phyloP scores from a whole-genome alignment of 2,888 invertebrate genomes.

The Eudasyphora cyanicolor region DNA sequence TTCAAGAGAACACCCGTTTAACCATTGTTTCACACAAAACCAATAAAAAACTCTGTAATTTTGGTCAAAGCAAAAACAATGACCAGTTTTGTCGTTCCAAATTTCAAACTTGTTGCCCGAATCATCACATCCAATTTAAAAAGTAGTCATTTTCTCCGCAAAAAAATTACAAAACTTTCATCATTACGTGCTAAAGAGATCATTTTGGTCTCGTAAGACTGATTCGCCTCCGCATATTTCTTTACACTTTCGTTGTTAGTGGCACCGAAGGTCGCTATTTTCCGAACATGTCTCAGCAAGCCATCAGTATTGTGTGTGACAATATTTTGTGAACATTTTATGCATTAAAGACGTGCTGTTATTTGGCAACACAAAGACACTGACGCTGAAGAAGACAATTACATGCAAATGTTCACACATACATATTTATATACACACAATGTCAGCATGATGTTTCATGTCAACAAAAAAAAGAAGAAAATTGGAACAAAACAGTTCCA shows the following conservation, averaged over 20 bases:
- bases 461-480: conserved; percentile 24
- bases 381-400: background rate
- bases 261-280: no score
- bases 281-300: background rate
- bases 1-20: no score
- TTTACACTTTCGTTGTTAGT: no score
- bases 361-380: conserved; percentile 44
- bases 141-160: background rate
- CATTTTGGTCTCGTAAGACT: background rate
- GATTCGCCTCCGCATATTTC: no score
- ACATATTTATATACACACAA: conserved; percentile 3
- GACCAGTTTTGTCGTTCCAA: no score
- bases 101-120: no score
- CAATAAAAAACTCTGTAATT: no score
- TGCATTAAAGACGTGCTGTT: conserved; percentile 60
- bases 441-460: background rate
- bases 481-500: background rate
- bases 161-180: background rate
- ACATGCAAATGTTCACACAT: conserved; percentile 21
- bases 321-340: conserved; percentile 62
- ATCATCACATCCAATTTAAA: no score
- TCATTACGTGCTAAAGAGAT: conserved; percentile 12
- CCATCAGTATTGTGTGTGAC: conserved; percentile 9
- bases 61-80: no score
- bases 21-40: no score